Base-by-base conservation (phyloP, 2,797 vertebrate species). In the Xiphorhynchus erythropygius region DNA sequence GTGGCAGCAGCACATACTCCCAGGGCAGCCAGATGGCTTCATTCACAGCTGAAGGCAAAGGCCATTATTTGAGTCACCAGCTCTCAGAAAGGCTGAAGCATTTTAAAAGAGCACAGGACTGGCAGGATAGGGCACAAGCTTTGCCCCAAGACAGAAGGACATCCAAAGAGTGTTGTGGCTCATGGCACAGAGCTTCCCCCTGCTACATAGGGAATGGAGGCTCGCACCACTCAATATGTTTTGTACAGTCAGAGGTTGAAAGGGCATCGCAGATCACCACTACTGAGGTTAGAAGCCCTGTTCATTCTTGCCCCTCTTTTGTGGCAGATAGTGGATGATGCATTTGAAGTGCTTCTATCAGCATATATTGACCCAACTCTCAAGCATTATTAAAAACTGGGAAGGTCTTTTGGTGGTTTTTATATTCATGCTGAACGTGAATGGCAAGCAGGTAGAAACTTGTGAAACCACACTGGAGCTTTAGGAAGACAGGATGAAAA, bases 321-420 rank as follows among this genome's bases (percentile, higher is more conserved):
- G 27, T 65, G 55, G 24, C 39, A 62, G 23, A 19, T 68, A 17
- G 46, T 89, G 52, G 15, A n/a, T 9, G 70, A 35, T 25, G 42
- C 47, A 33, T 75, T 62, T 63, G 39, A 87, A 90, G 11, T 44
- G n/a, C 35, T 93, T 86, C 47, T 69, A 3, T 79, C 7, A 25
- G 35, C 39, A 33, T 32, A 37, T 53, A 84, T 52, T 59, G 55
- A 87, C 39, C 7, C 28, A 52, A 19, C 76, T 87, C 42, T 84
- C 35, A 69, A 44, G 28, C 28, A 7, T 68, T 90, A 12, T 75
- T 92, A 79, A 92, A 69, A 84, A 27, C 21, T 2, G 1, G 22
- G 32, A 77, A 56, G 28, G 47, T 75, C 14, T 90, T 87, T 69
- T 59, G 73, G 47, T 89, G 46, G 22, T 39, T 87, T 92, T 92